Percentiles rank a stretch among this genome's conserved stretches.
These are phyloP conservation scores for Oreamnos americanus DNA, from an alignment of 2,113 vertebrate species.

Conservation along the genomic window DNA sequence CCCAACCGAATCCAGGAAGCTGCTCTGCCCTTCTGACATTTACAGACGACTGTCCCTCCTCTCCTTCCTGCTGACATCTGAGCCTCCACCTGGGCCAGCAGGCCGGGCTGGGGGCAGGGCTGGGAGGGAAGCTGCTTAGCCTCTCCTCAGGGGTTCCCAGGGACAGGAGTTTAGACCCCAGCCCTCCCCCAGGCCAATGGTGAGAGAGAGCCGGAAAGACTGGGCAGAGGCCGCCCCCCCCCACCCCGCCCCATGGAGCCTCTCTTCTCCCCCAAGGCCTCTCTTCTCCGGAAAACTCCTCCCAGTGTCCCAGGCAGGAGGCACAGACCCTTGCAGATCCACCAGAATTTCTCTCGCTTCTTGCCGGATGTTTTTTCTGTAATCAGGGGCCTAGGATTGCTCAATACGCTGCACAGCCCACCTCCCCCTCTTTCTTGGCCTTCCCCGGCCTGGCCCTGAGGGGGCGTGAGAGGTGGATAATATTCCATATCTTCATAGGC, in stretches of 20 bases:
- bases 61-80: constrained; percentile 56
- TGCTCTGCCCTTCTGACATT: constrained; percentile 64
- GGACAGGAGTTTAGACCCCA: not conserved
- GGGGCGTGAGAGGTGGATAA: not conserved
- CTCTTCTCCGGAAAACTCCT: not conserved
- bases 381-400: constrained; percentile 46
- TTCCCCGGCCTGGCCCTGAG: not conserved
- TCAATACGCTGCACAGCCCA: constrained; percentile 47
- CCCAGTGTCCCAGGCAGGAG: not conserved
- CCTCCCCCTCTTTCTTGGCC: constrained; percentile 34
- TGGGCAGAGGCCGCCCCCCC: not conserved
- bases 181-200: not conserved
- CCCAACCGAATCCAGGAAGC: constrained; percentile 63
- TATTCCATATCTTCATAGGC: not conserved
- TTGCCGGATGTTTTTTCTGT: constrained; percentile 45
- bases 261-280: not conserved
- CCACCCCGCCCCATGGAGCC: too few relatives aligned
- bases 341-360: not conserved
- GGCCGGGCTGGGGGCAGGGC: not conserved
- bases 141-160: not conserved
- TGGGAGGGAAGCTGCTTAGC: not conserved
- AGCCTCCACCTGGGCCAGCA: constrained; percentile 55
- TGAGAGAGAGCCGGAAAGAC: not conserved
- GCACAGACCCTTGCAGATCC: not conserved
- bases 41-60: constrained; percentile 51